Conservation (phyloP, 2,113 vertebrate species). For the Brachyistius frenatus region DNA sequence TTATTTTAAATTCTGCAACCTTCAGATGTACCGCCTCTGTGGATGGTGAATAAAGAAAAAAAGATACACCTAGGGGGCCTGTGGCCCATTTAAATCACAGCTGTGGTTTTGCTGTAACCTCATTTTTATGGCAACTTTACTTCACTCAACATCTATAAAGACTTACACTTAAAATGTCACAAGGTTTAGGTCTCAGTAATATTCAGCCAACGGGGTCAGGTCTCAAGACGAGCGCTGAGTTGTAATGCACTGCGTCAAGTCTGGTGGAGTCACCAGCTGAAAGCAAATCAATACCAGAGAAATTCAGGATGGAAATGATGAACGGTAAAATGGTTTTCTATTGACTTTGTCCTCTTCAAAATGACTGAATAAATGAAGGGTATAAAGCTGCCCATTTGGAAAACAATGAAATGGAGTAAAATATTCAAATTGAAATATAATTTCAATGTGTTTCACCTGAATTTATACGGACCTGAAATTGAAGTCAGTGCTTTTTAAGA, state of each 20-base stretch:
- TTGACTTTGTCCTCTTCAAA: conserved; percentile 6
- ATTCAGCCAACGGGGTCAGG: not conserved
- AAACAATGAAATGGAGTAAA: conserved; percentile 35
- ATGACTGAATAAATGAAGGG: conserved; percentile 18
- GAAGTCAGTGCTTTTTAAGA: not conserved
- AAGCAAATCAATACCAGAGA: conserved; percentile 31
- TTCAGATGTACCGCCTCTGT: not conserved
- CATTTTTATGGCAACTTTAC: conserved; percentile 35
- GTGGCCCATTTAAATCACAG: conserved; percentile 21
- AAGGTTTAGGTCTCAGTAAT: conserved; percentile 9
- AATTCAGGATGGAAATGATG: conserved; percentile 17
- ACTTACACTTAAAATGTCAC: conserved; percentile 20
- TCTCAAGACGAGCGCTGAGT: not conserved
- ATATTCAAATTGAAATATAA: conserved; percentile 39
- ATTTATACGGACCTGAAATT: not conserved
- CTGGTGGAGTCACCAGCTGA: conserved; percentile 1
- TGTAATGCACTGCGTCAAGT: not conserved
- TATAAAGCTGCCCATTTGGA: conserved; percentile 12
- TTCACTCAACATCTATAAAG: conserved; percentile 10
- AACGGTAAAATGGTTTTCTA: not conserved
- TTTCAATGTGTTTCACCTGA: conserved; percentile 30
- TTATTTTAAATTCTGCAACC: conserved; percentile 35
- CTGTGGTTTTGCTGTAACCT: conserved; percentile 22
- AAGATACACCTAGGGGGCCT: conserved; percentile 8
- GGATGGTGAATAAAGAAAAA: not conserved